Percentiles rank a stretch among this genome's conserved stretches.
phyloP scores from a whole-genome alignment of 1,140 invertebrate species.

The Megalonaias nervosa region DNA sequence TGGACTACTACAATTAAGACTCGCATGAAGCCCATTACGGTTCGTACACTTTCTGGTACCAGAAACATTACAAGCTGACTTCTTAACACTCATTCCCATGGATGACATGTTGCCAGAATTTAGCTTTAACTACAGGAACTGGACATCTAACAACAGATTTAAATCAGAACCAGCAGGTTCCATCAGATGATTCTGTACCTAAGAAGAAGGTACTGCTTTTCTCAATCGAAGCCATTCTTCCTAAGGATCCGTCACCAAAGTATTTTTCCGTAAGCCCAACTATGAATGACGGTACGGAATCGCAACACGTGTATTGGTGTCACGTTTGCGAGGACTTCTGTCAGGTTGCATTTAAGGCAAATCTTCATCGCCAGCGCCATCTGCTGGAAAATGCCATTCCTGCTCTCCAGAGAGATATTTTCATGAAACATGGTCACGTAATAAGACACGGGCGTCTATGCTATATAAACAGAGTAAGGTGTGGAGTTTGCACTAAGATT shows the following conservation, averaged over 20 bases:
- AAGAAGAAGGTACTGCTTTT: neutral
- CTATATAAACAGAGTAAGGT: neutral
- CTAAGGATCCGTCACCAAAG: neutral
- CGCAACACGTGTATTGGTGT: neutral
- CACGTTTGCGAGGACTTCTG: constrained; percentile 5
- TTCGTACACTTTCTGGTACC: too few relatives aligned
- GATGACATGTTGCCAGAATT: too few relatives aligned
- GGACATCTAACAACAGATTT: too few relatives aligned
- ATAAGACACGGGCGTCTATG: neutral
- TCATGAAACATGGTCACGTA: neutral
- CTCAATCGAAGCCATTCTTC: neutral
- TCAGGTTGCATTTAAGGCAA: neutral
- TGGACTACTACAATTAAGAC: too few relatives aligned
- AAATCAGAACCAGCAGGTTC: too few relatives aligned
- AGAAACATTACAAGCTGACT: too few relatives aligned
- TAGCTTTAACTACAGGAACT: too few relatives aligned
- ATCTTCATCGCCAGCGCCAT: neutral
- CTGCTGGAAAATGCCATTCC: neutral
- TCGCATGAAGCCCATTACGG: too few relatives aligned
- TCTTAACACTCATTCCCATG: too few relatives aligned
- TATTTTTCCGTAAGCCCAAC: neutral
- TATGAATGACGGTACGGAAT: neutral
- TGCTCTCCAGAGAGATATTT: neutral
- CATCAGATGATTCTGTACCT: neutral
- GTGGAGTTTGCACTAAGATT: neutral